Evolutionary conservation across 2,797 vertebrate species (phyloP).

Genomic region (Myotis pilosus): DNA sequence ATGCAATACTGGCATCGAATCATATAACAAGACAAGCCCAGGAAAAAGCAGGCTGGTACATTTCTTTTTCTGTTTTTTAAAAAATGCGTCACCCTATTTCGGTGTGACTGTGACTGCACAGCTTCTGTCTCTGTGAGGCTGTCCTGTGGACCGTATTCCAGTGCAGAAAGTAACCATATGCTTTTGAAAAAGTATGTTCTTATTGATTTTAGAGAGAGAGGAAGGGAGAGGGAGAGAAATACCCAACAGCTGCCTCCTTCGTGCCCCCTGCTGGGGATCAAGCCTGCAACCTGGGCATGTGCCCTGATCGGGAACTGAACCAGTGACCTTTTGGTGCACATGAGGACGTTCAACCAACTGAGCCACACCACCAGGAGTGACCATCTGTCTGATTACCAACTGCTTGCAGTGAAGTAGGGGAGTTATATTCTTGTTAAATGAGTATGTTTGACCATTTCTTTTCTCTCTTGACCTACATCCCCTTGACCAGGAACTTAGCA

Average conservation of each 20-base stretch:
- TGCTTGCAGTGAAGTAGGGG: background rate
- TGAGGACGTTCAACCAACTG: too few relatives aligned
- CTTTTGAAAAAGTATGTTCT: too few relatives aligned
- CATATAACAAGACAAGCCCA: fast-evolving
- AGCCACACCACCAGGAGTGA: background rate
- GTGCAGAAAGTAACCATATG: background rate
- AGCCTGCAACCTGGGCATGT: too few relatives aligned
- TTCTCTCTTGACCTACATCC: background rate
- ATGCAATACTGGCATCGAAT: background rate
- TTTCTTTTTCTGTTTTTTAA: background rate
- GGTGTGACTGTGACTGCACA: background rate
- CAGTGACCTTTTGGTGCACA: too few relatives aligned
- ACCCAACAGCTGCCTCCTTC: too few relatives aligned
- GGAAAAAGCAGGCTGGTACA: background rate
- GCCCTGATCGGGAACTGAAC: too few relatives aligned
- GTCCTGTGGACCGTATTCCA: background rate
- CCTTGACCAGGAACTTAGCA: background rate
- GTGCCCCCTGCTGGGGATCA: too few relatives aligned
- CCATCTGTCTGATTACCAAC: background rate
- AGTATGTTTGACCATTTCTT: background rate
- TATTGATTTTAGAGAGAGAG: too few relatives aligned
- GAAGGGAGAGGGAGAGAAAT: too few relatives aligned
- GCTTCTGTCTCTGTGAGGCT: background rate
- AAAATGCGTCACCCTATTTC: background rate
- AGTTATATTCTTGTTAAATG: background rate